Evolutionary conservation across 2,888 invertebrate genomes (phyloP), one percentile per base, ranked within the genome.

Genomic region (Calliphora vomitoria): DNA sequence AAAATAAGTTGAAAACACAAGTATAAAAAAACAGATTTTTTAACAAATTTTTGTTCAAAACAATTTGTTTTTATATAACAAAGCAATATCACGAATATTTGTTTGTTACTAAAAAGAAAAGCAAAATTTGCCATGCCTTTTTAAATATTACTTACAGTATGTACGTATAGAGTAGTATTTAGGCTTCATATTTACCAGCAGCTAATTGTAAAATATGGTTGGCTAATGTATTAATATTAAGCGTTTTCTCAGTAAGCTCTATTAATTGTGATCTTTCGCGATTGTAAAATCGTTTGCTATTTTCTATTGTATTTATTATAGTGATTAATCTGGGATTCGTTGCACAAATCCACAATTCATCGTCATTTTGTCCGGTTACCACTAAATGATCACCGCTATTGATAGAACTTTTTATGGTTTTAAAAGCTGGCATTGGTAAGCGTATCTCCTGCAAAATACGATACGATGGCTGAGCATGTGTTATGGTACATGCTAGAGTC

Each of bases 301-400:
- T 66, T 74, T 89, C 85, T 13, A 76, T 85, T 11, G 84, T 83
- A 18, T 92, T 71, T 55, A 82, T 58, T 47, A 90, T 90, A 8
- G 91, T 91, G 6, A 93, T 86, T 78, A 91, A 90, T 8, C 90
- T 88, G 0, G 93, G 93, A 90, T 93, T 93, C 20, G 82, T 50
- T 11, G 90, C 89, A 82, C 90, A 92, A 13, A 93, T 90, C 93
- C 93, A 93, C 20, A 92, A 89, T 84, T 93, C 94, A 47, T 92
- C 91, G 13, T 91, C 90, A 18, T 88, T 88, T 10, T 81, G 60
- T 0, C 92, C 90, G 31, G 91, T 91, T 0, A 93, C 83, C 25
- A 93, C 90, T 6, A 93, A 66, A 87, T 93, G 92, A 88, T 94
- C 92, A 4, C 92, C 91, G 0, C 92, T 92, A 82, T 91, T 92